These are phyloP conservation scores for Mionectes macconnelli DNA, from an alignment of 2,113 vertebrate genomes.

Conservation along the genomic window DNA sequence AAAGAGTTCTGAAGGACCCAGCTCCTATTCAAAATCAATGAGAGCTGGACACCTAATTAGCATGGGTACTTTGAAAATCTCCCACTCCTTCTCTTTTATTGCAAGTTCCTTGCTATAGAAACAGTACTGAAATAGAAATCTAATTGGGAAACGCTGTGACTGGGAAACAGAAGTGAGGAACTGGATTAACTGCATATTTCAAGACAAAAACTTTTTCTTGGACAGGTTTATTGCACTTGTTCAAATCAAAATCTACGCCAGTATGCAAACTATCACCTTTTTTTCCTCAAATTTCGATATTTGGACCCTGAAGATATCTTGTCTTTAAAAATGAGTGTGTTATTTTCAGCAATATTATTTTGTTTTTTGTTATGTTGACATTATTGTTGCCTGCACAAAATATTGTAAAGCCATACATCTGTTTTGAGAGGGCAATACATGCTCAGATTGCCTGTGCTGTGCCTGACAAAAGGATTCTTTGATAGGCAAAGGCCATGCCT, in stretches of 20 bases:
- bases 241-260: background rate
- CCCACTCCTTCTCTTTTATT: background rate
- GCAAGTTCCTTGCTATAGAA: background rate
- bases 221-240: background rate
- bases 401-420: background rate
- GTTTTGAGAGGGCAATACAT: background rate
- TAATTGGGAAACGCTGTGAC: background rate
- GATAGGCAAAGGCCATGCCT: background rate
- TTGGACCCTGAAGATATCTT: background rate
- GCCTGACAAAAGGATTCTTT: background rate
- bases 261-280: background rate
- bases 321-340: background rate
- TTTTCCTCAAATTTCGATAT: background rate
- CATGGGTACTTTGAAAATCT: conserved; percentile 9
- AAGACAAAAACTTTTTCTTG: background rate
- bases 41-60: conserved; percentile 32
- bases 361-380: background rate
- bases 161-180: background rate
- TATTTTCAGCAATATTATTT: background rate
- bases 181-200: background rate
- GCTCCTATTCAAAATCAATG: conserved; percentile 10
- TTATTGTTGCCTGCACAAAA: background rate
- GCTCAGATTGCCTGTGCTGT: background rate
- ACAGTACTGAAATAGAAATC: background rate
- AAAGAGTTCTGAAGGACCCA: background rate